Evolutionary conservation across 2,113 vertebrate species (phyloP), one percentile per base, ranked within the genome.

Genomic region (Athene cunicularia): DNA sequence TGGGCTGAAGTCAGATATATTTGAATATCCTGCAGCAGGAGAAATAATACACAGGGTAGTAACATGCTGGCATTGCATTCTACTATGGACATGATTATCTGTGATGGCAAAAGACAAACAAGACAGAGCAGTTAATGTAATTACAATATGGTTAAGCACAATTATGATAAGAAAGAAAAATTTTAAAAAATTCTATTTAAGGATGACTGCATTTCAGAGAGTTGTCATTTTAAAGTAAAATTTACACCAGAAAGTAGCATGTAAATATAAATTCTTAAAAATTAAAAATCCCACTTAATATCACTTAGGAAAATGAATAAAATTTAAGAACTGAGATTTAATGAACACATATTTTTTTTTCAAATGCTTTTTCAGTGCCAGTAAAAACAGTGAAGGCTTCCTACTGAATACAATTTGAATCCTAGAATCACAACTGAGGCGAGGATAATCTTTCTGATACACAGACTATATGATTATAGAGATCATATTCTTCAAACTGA

Each of bases 351-450:
- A 67, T 82, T 91, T 71, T 97, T 71, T 97, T 90, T 28, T 93
- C 60, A 80, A 73, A 62, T 53, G 19, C 7, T 70, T 95, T 94
- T 92, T 92, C 63, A 88, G 32, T 72, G 59, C n/a, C 90, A 94
- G 91, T 94, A 76, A 88, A 93, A 95, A 71, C 68, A 80, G 37
- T 49, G 52, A 79, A 73, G 59, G 32, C 76, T 96, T 97, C 80
- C 81, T 86, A 86, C 43, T n/a, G 80, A 80, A 93, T 63, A 68
- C n/a, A 71, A 73, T 84, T 93, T 92, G 28, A 88, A 92, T 88
- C 26, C 59, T 93, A 32, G 59, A 83, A 86, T 41, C 35, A 18
- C 52, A 90, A 20, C 47, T 86, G 75, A 66, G 41, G 19, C 17
- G 4, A 35, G 21, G 30, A 92, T 90, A 86, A 67, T n/a, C 6